Base-by-base conservation (phyloP, 2,888 invertebrate genomes). In the Tenthredo scrophulariae region DNA sequence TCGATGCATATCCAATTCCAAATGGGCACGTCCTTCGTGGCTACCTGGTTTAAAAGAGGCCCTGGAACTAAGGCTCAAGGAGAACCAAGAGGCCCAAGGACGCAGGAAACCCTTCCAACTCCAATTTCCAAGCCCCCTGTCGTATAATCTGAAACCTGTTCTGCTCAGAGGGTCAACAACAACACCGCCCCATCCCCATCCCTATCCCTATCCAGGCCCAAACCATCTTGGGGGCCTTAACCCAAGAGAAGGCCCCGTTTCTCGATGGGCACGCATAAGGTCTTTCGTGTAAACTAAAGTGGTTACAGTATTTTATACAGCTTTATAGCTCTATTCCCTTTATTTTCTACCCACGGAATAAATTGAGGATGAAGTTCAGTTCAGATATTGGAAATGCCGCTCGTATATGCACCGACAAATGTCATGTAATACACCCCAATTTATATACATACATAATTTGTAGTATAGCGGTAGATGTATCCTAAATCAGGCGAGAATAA, bases 61-160 rank as follows among this genome's bases (percentile, higher is more conserved):
- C 62, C 80, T 54, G 54, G 50, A 77, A 54, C 77, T 29, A n/a
- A 50, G 62, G 62, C 62, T 65, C 80, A 80, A 80, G 80, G 80
- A 80, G 80, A 65, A 40, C 80, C 62, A 50, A 83, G 67, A 67
- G 46, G 67, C 67, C 46, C 83, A 83, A 83, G 83, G 83, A 67
- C 83, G 83, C 67, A 70, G 83, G 83, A 70, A 83, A 83, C 83
- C 83, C 83, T 83, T 83, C 83, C 83, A 83, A 83, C 83, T 83
- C 83, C 83, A 83, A 83, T 83, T 83, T 83, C 67, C 83, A 67
- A 43, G 46, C 83, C 83, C 83, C 83, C 33, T 18, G 40, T 70
- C 67, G 83, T 83, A 83, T 83, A 87, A 89, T 86, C 85, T 87
- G 82, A 88, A 90, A 90, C 90, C 90, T 89, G 90, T 90, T 87